A percentile compares a stretch with the other conserved stretches of the same genome.
These are phyloP conservation scores for Tridacna crocea DNA, from an alignment of 2,888 invertebrate genomes.

Conservation along the genomic window DNA sequence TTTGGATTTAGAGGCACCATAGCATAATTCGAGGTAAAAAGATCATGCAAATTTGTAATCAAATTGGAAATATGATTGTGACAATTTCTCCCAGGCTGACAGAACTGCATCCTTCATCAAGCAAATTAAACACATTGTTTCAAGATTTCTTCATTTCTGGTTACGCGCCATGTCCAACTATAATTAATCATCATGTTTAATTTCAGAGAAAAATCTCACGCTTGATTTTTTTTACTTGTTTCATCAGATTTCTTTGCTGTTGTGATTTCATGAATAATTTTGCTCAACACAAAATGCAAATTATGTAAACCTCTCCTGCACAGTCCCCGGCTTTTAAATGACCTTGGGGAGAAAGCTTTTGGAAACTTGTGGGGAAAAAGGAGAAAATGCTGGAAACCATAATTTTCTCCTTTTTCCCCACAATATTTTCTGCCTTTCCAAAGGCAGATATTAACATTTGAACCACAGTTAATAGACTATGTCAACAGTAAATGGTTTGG, in stretches of 20 bases:
- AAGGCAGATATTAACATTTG: not conserved
- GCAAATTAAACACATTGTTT: conserved; percentile 27
- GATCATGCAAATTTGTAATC: conserved; percentile 18
- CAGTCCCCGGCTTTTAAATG: not conserved
- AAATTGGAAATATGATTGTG: conserved; percentile 13
- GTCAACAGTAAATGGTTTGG: not conserved
- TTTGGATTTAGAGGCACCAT: not conserved
- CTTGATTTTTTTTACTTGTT: not conserved
- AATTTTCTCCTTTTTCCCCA: not conserved
- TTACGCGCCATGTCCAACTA: conserved; percentile 23
- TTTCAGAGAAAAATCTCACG: conserved; percentile 8
- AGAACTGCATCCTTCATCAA: conserved; percentile 15
- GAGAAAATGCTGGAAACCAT: not conserved
- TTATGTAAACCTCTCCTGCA: not conserved
- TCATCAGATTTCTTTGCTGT: not conserved
- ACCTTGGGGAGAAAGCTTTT: not conserved
- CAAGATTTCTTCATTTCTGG: conserved; percentile 25
- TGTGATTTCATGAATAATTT: conserved; percentile 22
- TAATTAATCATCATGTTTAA: conserved; percentile 28
- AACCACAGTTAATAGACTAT: not conserved
- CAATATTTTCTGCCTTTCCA: not conserved
- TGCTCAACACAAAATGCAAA: conserved; percentile 12
- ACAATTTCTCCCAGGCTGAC: not conserved
- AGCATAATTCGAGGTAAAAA: not conserved
- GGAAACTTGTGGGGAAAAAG: not conserved